Conservation (phyloP, 2,888 invertebrate species). For the Macroteleia sp. region DNA sequence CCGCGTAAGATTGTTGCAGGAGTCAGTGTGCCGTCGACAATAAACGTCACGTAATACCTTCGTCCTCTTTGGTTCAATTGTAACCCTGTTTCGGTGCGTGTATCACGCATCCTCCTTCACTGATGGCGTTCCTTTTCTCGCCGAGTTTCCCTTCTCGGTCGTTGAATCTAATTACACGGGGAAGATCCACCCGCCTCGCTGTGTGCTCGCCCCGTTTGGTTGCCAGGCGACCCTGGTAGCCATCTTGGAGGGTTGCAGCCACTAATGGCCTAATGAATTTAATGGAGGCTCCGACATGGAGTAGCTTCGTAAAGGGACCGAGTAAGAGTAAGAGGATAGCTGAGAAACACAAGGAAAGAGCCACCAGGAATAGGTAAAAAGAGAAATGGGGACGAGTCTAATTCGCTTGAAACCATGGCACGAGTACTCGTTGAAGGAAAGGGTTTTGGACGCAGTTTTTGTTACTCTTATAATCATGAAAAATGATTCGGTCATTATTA, state of each 20-base stretch:
- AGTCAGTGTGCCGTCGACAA: conserved; percentile 43
- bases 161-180: conserved; percentile 83
- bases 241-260: conserved; percentile 84
- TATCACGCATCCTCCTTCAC: conserved; percentile 69
- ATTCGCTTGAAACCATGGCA: conserved; percentile 52
- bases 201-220: conserved; percentile 71
- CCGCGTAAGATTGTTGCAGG: conserved; percentile 43
- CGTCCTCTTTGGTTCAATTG: conserved; percentile 49
- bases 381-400: conserved; percentile 54
- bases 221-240: conserved; percentile 83
- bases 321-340: conserved; percentile 60
- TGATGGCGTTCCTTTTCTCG: conserved; percentile 68
- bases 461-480: conserved; percentile 26
- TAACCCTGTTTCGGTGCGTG: conserved; percentile 51
- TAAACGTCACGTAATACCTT: conserved; percentile 56
- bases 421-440: conserved; percentile 30
- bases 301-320: conserved; percentile 67
- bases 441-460: conserved; percentile 4
- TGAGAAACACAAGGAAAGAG: conserved; percentile 51
- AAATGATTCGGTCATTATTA: conserved; percentile 19
- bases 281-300: conserved; percentile 82
- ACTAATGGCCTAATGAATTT: conserved; percentile 85
- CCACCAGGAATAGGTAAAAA: conserved; percentile 50
- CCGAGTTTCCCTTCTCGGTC: conserved; percentile 77
- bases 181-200: conserved; percentile 66